phyloP scores from a whole-genome alignment of 1,140 invertebrate genomes.

The Tetramorium alpestre region DNA sequence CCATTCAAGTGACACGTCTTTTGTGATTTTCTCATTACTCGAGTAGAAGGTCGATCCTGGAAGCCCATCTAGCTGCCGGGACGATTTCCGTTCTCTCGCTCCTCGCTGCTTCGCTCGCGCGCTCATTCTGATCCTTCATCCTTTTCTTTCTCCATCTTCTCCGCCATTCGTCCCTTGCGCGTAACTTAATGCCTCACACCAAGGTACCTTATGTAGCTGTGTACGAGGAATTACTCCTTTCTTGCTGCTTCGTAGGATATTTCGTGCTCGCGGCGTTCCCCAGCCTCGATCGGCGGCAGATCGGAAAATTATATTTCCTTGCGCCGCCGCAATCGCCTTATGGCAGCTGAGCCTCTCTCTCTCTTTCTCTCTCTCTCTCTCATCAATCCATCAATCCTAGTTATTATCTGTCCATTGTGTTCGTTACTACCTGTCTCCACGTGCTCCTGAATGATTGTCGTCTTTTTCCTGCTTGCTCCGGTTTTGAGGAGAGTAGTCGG shows the following conservation, averaged over 20 bases:
- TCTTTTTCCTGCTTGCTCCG: background rate
- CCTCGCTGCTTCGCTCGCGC: background rate
- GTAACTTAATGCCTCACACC: slow-evolving; percentile 38
- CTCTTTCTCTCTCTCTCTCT: too few relatives aligned
- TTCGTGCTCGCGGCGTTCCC: background rate
- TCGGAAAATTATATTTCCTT: slow-evolving; percentile 61
- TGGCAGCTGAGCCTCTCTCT: background rate
- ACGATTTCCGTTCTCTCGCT: slow-evolving; percentile 18
- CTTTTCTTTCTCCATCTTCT: slow-evolving; percentile 33
- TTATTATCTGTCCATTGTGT: slow-evolving; percentile 43
- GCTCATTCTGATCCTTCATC: slow-evolving; percentile 9
- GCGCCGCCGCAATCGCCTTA: slow-evolving; percentile 42
- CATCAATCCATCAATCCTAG: background rate
- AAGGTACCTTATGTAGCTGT: background rate
- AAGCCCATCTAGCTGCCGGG: slow-evolving; percentile 44
- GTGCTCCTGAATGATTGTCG: background rate
- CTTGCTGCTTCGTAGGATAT: slow-evolving; percentile 27
- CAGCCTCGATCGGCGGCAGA: background rate
- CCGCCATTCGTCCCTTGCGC: background rate
- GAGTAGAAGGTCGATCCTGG: slow-evolving; percentile 72
- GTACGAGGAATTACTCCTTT: slow-evolving; percentile 62
- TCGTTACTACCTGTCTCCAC: background rate
- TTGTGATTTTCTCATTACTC: slow-evolving; percentile 80
- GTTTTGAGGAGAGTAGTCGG: background rate
- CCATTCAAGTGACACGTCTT: slow-evolving; percentile 68